phyloP scores from a whole-genome alignment of 2,888 invertebrate species.

The Augiades crinisus region DNA sequence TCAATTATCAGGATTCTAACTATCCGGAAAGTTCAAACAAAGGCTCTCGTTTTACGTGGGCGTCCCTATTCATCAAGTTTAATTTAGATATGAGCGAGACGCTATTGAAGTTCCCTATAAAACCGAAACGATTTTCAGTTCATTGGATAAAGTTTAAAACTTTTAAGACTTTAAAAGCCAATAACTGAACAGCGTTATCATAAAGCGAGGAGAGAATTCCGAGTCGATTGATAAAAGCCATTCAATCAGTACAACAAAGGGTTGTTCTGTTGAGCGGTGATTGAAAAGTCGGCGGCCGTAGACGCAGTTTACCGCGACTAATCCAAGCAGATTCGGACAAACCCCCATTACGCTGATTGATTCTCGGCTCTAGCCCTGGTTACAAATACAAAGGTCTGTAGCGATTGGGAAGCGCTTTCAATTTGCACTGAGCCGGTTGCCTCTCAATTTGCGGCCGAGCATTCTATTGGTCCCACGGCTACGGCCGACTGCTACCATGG shows the following conservation, averaged over 20 bases:
- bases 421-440: conserved; percentile 66
- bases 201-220: conserved; percentile 26
- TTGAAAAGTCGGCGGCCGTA: conserved; percentile 50
- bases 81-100: conserved; percentile 16
- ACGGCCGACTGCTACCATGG: conserved; percentile 10
- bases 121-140: conserved; percentile 25
- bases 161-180: conserved; percentile 29
- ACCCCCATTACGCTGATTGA: conserved; percentile 76
- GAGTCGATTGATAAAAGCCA: conserved; percentile 38
- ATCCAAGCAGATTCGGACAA: conserved; percentile 69
- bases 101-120: conserved; percentile 17
- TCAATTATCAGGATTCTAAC: background rate
- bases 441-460: conserved; percentile 63
- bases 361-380: conserved; percentile 61
- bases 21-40: background rate
- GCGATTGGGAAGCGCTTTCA: conserved; percentile 72
- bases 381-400: conserved; percentile 73
- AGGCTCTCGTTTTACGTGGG: background rate
- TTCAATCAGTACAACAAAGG: conserved; percentile 58
- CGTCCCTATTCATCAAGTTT: conserved; percentile 1
- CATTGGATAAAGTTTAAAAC: conserved; percentile 27
- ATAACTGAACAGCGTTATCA: conserved; percentile 26
- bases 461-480: conserved; percentile 39
- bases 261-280: conserved; percentile 41
- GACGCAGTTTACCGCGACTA: conserved; percentile 56